Conservation (phyloP, 2,888 invertebrate species). For the Eupithecia abbreviata region DNA sequence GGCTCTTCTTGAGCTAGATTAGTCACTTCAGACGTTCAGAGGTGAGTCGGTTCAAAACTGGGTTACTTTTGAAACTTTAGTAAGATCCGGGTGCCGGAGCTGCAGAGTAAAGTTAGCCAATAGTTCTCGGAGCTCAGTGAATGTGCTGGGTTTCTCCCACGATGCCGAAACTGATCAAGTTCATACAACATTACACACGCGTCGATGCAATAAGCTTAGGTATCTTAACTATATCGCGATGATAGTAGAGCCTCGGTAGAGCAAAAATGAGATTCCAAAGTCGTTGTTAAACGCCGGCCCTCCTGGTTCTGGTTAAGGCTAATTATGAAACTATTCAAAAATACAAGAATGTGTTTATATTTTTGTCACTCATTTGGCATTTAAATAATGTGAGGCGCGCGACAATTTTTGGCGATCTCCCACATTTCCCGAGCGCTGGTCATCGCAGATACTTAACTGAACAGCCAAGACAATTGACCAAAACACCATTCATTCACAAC, state of each 20-base stretch:
- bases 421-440: conserved; percentile 27
- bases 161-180: background rate
- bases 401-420: conserved; percentile 25
- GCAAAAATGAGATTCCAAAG: background rate
- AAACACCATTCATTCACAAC: background rate
- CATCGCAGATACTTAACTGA: conserved; percentile 7
- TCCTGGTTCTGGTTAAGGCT: too few species aligned
- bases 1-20: conserved; percentile 50
- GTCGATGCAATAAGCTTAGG: background rate
- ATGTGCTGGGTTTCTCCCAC: conserved; percentile 21
- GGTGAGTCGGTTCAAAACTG: conserved; percentile 40
- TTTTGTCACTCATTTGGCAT: conserved; percentile 23
- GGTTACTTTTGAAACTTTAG: conserved; percentile 21
- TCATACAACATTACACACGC: background rate
- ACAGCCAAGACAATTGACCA: background rate
- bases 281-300: too few species aligned
- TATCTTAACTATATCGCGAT: too few species aligned
- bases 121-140: conserved; percentile 4
- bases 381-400: background rate
- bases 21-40: conserved; percentile 37
- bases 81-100: conserved; percentile 31
- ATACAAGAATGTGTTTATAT: conserved; percentile 19
- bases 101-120: background rate
- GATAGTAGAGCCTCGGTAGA: background rate
- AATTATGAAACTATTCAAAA: too few species aligned